phyloP scores from a whole-genome alignment of 2,797 vertebrate genomes.

The Sebastes hubbsi region DNA sequence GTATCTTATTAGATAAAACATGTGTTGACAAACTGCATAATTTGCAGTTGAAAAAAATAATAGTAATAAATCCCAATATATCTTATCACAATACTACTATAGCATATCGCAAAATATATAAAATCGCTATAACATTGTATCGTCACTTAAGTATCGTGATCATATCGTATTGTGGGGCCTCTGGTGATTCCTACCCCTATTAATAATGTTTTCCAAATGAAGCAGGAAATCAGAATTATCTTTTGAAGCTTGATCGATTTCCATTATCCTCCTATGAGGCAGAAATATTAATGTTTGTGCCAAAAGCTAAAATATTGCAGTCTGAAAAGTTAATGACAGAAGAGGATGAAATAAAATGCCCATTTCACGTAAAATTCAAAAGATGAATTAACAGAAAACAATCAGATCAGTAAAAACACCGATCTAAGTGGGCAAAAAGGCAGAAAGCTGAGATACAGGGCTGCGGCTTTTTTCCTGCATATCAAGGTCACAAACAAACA shows the following conservation, averaged over 20 bases:
- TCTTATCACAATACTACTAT: no score
- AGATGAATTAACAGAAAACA: background rate
- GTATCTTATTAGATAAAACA: no score
- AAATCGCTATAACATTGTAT: no score
- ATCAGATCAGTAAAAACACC: background rate
- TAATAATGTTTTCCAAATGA: background rate
- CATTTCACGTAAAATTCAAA: background rate
- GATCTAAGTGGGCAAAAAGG: background rate
- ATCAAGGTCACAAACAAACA: background rate
- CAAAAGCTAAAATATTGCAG: background rate
- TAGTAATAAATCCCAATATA: no score
- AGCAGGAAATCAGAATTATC: background rate
- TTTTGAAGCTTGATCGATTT: background rate
- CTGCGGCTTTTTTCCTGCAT: background rate
- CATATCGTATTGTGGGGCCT: no score
- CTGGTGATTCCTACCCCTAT: no score
- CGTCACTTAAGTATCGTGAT: no score
- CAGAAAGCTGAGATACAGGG: background rate
- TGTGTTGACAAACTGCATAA: no score
- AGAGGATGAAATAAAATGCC: background rate
- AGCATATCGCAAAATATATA: no score
- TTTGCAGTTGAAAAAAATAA: no score
- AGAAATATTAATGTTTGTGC: background rate
- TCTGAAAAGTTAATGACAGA: background rate
- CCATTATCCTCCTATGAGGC: background rate